Base-by-base conservation (phyloP, 1,140 invertebrate species). In the Nebria ingens region DNA sequence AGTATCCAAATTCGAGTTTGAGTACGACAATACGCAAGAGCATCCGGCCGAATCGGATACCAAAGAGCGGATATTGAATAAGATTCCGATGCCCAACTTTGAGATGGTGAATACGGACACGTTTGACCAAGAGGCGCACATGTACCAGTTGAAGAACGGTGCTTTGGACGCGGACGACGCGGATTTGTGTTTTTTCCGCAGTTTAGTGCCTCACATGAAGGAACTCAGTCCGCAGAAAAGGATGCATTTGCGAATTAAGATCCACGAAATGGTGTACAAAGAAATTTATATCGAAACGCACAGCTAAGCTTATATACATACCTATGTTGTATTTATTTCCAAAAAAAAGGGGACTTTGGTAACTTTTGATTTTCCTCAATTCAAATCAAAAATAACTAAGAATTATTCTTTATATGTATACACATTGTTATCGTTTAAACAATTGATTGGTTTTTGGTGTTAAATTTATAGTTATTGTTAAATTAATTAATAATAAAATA, bases 221-320 rank as follows among this genome's bases (percentile, higher is more conserved):
- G 72, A 73, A 21, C 55, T 74, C 25, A 62, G 62, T 2, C 71
- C 72, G 13, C 70, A 69, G 0, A 73, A 73, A 52, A 73, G 72
- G 38, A 55, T 73, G 40, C 72, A 73, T 71, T 42, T 73, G 2
- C 60, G 72, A 15, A 73, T 73, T 69, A 73, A 73, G 54, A 73
- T 73, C 21, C 72, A 73, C 25, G 72, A 73, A 45, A 52, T 73
- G 23, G 71, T 74, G 15, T 73, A 73, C 59, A 71, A 73, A 59
- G 71, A 70, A 9, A 71, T 73, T 3, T 72, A 71, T 45, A 4
- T 17, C 17, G 15, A 45, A n/a, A n/a, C n/a, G n/a, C n/a, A n/a
- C n/a, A n/a, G n/a, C n/a, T n/a, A n/a, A n/a, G n/a, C n/a, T n/a
- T n/a, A n/a, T n/a, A n/a, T n/a, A n/a, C n/a, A n/a, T n/a, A n/a